Evolutionary conservation across 2,888 invertebrate species (phyloP), one percentile per base, ranked within the genome.

Genomic region (Cylindroiulus punctatus): DNA sequence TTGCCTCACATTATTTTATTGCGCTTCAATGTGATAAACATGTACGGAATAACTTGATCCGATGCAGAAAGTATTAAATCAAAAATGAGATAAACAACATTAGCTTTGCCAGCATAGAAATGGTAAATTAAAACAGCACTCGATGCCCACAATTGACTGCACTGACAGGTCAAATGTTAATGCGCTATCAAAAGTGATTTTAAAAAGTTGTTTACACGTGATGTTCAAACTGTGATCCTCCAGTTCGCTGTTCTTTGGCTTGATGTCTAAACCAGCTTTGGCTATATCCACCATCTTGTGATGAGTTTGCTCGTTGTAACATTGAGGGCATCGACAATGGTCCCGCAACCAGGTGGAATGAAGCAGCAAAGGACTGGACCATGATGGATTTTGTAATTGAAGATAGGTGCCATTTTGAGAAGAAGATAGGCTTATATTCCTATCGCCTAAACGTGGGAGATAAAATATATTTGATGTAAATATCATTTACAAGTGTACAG

Each of bases 271-370:
- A 7, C 65, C 81, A 19, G 26, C 44, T 81, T 52, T 81, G 0
- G 26, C 32, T 3, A 86, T 86, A 32, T 86, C 81, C 17, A 86
- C 81, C 47, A 86, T 40, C 22, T 86, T 86, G 30, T 86, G 81
- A 12, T 81, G 40, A 5, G 86, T 86, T 19, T 30, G 42, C 19
- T 86, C 65, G 44, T 86, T 82, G 81, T 81, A 86, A 81, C 86
- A 86, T 47, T 81, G 81, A 1, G 86, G 86, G n/a, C 86, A 86
- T 32, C 82, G 42, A 47, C 86, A 86, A n/a, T 86, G 86, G 81
- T 86, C 86, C 30, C 86, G n/a, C 47, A 86, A 42, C 86, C 86
- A 86, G 19, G 86, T 86, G 47, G 86, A 82, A 81, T 86, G 86
- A 44, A 86, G 81, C 40, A 86, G 30, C 26, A 86, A 47, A 0